These are phyloP conservation scores for Apamea anceps DNA, from an alignment of 2,888 invertebrate genomes.

Conservation along the genomic window DNA sequence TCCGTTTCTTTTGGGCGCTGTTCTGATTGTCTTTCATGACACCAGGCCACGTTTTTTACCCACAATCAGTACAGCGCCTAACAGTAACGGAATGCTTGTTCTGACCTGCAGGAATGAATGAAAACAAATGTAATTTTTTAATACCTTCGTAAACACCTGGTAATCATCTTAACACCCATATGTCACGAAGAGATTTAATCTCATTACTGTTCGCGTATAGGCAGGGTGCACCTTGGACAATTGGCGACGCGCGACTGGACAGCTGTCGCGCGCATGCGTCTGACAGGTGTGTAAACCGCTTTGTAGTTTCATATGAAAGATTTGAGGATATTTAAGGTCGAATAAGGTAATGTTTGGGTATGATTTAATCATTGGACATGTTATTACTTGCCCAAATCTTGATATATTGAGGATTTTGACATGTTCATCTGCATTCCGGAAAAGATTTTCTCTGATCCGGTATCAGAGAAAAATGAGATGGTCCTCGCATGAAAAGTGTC, in stretches of 20 bases:
- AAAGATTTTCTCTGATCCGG: neutral
- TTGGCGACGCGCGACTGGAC: conserved; percentile 60
- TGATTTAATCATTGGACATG: conserved; percentile 10
- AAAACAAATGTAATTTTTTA: neutral
- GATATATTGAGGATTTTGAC: neutral
- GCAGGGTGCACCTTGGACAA: conserved; percentile 64
- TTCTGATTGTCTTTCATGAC: no score
- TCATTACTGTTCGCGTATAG: conserved; percentile 64
- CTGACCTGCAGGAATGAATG: no score
- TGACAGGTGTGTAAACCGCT: conserved; percentile 70
- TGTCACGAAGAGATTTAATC: conserved; percentile 73
- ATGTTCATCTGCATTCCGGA: neutral
- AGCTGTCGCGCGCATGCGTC: conserved; percentile 68
- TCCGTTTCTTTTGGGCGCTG: no score
- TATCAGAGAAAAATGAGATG: no score
- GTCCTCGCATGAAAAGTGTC: no score
- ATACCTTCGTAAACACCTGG: conserved; percentile 58
- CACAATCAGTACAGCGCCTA: no score
- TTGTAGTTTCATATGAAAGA: conserved; percentile 32
- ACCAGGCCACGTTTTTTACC: no score
- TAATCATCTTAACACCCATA: conserved; percentile 63
- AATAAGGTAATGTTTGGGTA: neutral
- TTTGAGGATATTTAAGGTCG: conserved; percentile 29
- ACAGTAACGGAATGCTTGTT: no score
- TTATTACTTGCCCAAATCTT: neutral